Base-by-base conservation (phyloP, 2,888 invertebrate genomes). In the Shargacucullia verbasci region DNA sequence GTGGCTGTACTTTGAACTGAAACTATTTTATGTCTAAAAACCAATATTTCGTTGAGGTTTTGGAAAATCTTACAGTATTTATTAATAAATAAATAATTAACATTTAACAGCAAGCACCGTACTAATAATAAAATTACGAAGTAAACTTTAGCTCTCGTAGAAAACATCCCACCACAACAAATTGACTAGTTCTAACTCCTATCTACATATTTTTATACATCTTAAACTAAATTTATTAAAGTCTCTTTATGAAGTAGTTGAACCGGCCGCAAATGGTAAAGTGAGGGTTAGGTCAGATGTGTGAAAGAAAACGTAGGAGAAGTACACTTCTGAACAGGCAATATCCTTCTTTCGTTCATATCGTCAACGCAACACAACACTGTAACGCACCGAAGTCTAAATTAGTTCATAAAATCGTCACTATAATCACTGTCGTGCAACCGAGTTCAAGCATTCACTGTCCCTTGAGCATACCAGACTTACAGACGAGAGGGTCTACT, bases 171-270 rank as follows among this genome's bases (percentile, higher is more conserved):
- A 90, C 90, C 91, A 90, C 88, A 91, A 89, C 88, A 90, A 92
- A 93, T 93, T 93, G 91, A 93, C 94, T 93, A 93, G 90, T 85
- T 87, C 92, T 92, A 93, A 87, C 76, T 80, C 84, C 91, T 92
- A 92, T 85, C 89, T 91, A 90, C 82, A 81, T 85, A 86, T 81
- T 59, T 81, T 85, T 87, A 86, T 83, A 86, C 82, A 83, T 45
- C 80, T 88, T 78, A 80, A 45, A 59, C 63, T 89, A 88, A 86
- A 86, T 89, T 89, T 81, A 89, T 84, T 84, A 86, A 87, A 89
- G 93, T 94, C 92, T 90, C 85, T 90, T 85, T 81, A 59, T 74
- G 76, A 84, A 85, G 80, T 83, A 81, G 69, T 88, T 84, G 89
- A 93, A 92, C 93, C 94, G 93, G 92, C 94, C 94, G 92, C 94